A percentile compares a stretch with the other conserved stretches of the same genome.
Evolutionary conservation across 2,113 vertebrate genomes (phyloP).

Genomic region (Seriola dumerili): DNA sequence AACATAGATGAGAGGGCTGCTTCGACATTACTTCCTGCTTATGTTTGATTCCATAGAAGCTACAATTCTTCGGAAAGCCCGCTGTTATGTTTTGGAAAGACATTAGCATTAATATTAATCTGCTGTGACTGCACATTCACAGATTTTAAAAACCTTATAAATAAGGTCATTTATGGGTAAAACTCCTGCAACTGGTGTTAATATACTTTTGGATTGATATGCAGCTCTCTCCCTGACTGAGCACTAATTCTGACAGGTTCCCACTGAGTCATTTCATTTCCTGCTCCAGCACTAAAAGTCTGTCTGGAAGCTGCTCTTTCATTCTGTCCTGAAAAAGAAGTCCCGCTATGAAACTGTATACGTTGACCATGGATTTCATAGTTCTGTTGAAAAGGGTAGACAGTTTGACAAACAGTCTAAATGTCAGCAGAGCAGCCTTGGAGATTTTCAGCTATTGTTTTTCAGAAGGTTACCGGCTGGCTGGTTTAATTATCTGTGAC

Average conservation of each 20-base stretch:
- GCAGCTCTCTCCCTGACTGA: neutral
- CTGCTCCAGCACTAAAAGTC: slow-evolving; percentile 32
- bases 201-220: slow-evolving; percentile 7
- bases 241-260: neutral
- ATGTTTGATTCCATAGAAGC: slow-evolving; percentile 20
- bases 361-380: slow-evolving; percentile 10
- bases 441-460: slow-evolving; percentile 60
- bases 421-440: slow-evolving; percentile 58
- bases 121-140: neutral
- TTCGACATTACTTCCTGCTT: slow-evolving; percentile 2
- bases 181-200: neutral
- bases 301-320: neutral
- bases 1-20: neutral
- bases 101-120: neutral
- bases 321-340: slow-evolving; percentile 24
- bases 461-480: slow-evolving; percentile 56
- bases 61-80: slow-evolving; percentile 1
- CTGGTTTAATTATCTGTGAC: slow-evolving; percentile 76
- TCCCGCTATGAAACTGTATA: slow-evolving; percentile 20
- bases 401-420: slow-evolving; percentile 56
- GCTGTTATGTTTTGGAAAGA: slow-evolving; percentile 6
- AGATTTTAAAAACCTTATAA: slow-evolving; percentile 7
- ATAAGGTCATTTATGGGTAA: slow-evolving; percentile 11
- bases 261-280: slow-evolving; percentile 30
- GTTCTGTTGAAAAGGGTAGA: slow-evolving; percentile 40